Conservation (phyloP, 2,888 invertebrate genomes). For the Leucozona laternaria region DNA sequence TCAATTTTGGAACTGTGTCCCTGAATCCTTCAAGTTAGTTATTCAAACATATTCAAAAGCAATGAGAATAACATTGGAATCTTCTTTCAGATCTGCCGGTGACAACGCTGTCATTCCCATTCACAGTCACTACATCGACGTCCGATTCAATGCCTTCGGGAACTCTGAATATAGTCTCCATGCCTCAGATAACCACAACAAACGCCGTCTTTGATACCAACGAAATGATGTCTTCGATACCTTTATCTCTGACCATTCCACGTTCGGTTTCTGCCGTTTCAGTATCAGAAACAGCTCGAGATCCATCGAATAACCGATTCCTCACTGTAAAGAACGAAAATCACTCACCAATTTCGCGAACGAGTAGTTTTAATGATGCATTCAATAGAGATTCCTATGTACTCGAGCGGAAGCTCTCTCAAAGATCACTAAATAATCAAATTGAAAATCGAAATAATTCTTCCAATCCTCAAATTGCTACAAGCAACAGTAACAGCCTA, state of each 20-base stretch:
- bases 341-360: conserved; percentile 79
- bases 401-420: conserved; percentile 79
- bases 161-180: conserved; percentile 81
- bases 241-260: conserved; percentile 81
- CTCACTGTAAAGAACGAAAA: conserved; percentile 80
- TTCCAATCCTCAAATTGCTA: conserved; percentile 41
- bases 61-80: background rate
- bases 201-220: conserved; percentile 78
- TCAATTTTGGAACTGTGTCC: conserved; percentile 74
- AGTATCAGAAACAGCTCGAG: conserved; percentile 78
- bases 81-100: conserved; percentile 73
- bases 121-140: conserved; percentile 80
- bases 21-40: conserved; percentile 59
- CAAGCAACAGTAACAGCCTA: conserved; percentile 34
- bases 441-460: conserved; percentile 64
- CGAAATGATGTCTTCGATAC: conserved; percentile 80
- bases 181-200: conserved; percentile 80
- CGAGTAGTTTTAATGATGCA: conserved; percentile 81
- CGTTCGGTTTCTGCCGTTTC: conserved; percentile 79
- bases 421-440: conserved; percentile 75
- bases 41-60: background rate
- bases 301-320: conserved; percentile 77
- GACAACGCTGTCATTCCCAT: conserved; percentile 82
- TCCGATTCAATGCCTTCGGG: conserved; percentile 80
- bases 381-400: conserved; percentile 79